Evolutionary conservation across 1,140 invertebrate species (phyloP), one percentile per base, ranked within the genome.

Genomic region (Phenacoccus solenopsis): DNA sequence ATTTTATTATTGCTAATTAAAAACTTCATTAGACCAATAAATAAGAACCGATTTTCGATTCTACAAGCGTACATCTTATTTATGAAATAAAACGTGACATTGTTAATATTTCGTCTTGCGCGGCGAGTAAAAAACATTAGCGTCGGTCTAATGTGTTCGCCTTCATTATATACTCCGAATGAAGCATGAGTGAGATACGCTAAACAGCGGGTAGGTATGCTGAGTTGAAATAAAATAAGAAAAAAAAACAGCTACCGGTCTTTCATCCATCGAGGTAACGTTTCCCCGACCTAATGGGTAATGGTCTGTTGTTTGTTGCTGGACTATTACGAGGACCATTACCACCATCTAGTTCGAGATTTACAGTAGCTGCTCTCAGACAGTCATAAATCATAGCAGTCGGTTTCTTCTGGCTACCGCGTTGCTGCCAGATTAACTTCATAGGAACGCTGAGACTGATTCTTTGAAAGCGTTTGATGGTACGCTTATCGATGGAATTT

Each of bases 341-440:
- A 64, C 59, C 25, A 64, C 59, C 59, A 64, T 27, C 21, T 27
- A 24, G 7, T 64, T 22, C 16, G 22, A 25, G 59, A 64, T 64
- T 64, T 64, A 64, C 59, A 64, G 59, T 64, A 64, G 59, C 59
- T 24, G 25, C 59, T 64, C 59, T 64, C 59, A 64, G 59, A 64
- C 59, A 64, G 59, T 64, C 59, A 64, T 64, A 64, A 64, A 64
- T 64, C 59, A 64, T 64, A 64, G 59, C 59, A 64, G 59, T 64
- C 59, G 59, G 59, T 16, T 27, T 64, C 38, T 49, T 49, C 38
- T 49, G 38, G 38, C 38, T 49, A 49, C 38, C 38, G 38, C 38
- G 38, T 49, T 49, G 38, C 38, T 49, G 38, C 38, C 38, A 49
- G 38, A 49, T 49, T n/a, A 49, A 49, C 38, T 49, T 49, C 38